Base-by-base conservation (phyloP, 2,113 vertebrate genomes). In the Ictidomys tridecemlineatus region DNA sequence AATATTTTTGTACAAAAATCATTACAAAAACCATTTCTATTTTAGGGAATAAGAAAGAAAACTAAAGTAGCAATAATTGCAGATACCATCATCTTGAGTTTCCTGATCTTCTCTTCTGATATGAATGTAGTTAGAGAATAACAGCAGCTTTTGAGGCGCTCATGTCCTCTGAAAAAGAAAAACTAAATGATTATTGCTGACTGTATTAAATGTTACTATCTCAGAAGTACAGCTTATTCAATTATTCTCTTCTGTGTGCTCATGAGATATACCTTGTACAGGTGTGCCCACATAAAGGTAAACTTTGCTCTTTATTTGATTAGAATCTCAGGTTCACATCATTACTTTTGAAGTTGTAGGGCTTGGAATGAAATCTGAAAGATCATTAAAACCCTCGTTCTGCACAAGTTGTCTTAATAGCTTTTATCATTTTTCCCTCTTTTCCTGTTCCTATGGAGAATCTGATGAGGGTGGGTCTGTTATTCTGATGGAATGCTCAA, bases 1-100 rank as follows among this genome's bases (percentile, higher is more conserved):
- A 74, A 26, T 42, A 37, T n/a, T 92, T 45, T 63, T 84, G 65
- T 86, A 45, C 56, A 84, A 18, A 95, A 93, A 67, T 82, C 45
- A 93, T 67, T 88, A 26, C 30, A 86, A 93, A 83, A 11, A 8
- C n/a, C 4, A 11, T 91, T 95, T 78, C 37, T 65, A 14, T 78
- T 87, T 65, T 9, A 4, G 2, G 6, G 34, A 61, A 24, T 67
- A 69, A 80, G 26, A 80, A 93, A 74, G 56, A 82, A 95, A 92
- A 34, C 4, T 63, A 80, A 89, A 24, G 16, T 11, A 8, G 42
- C 8, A 45, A 56, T 89, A 42, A 45, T 73, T 51, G 69, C 4
- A 89, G 32, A 24, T 51, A 61, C 22, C 61, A 37, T 89, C 42
- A 77, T 37, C 61, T 14, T 74, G 26, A 78, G 56, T 1, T 69